phyloP scores from a whole-genome alignment of 2,113 vertebrate genomes.

The Cyrtonyx montezumae region DNA sequence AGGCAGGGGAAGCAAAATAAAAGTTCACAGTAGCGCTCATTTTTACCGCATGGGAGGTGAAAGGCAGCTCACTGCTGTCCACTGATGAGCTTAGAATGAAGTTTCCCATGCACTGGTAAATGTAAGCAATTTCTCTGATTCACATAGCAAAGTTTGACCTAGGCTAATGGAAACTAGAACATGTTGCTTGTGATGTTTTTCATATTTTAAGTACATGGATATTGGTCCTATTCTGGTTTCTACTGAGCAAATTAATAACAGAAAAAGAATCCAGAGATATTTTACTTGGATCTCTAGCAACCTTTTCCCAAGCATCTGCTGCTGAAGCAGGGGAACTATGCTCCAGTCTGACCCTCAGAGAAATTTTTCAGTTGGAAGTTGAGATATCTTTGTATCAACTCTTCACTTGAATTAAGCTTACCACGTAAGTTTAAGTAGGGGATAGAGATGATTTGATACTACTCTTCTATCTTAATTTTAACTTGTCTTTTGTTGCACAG shows the following conservation, averaged over 20 bases:
- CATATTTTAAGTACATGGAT: background rate
- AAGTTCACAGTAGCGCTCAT: background rate
- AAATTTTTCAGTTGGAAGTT: background rate
- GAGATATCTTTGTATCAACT: background rate
- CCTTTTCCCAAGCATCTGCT: background rate
- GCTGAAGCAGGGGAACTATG: background rate
- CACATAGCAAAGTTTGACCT: background rate
- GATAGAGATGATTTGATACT: background rate
- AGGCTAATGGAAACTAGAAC: background rate
- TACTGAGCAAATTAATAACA: background rate
- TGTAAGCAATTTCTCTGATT: background rate
- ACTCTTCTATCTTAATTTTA: background rate
- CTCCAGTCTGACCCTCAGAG: background rate
- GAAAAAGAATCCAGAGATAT: background rate
- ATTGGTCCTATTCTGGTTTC: background rate
- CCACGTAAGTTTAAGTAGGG: background rate
- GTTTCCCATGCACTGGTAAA: background rate
- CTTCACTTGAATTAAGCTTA: background rate
- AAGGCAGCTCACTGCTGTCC: background rate
- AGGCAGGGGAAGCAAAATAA: background rate
- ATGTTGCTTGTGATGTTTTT: background rate
- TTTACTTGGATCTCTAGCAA: background rate
- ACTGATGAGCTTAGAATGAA: background rate
- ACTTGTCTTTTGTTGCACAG: slow-evolving; percentile 68
- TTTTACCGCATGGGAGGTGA: background rate